Evolutionary conservation across 2,888 invertebrate genomes (phyloP).

Genomic region (Ichneumoninae sp.): DNA sequence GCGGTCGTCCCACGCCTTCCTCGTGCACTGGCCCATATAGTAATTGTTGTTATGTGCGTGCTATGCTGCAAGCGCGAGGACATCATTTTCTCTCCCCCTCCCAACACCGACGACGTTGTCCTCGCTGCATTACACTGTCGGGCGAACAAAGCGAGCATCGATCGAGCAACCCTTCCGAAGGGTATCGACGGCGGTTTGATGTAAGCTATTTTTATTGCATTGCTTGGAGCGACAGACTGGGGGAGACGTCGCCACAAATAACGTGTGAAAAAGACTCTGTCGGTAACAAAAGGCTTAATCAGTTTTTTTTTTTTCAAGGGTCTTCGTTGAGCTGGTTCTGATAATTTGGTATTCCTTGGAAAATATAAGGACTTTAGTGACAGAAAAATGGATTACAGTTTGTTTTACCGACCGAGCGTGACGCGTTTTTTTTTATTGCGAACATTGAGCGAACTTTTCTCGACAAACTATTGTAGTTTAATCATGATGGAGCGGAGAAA

Average conservation of each 20-base stretch:
- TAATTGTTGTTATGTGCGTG: constrained; percentile 69
- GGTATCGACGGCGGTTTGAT: background rate
- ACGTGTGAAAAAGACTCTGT: too few relatives aligned
- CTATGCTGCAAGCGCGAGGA: constrained; percentile 61
- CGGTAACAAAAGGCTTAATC: too few relatives aligned
- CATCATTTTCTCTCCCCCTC: constrained; percentile 44
- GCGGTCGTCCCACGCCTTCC: constrained; percentile 71
- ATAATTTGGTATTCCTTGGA: too few relatives aligned
- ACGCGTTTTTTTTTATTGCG: background rate
- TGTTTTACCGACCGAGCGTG: background rate
- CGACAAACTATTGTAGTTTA: background rate
- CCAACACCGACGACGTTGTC: background rate
- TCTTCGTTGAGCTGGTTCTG: too few relatives aligned
- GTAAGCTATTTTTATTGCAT: background rate
- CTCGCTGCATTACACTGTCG: constrained; percentile 14
- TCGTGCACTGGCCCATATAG: constrained; percentile 74
- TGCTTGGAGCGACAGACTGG: background rate
- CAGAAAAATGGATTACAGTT: constrained; percentile 1
- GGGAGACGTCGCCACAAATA: background rate
- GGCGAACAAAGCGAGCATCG: background rate
- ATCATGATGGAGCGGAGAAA: background rate
- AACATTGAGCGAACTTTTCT: background rate
- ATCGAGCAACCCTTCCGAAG: background rate
- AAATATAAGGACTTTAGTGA: background rate
- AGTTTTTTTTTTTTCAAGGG: background rate